These are phyloP conservation scores for Pantherophis guttatus DNA, from an alignment of 2,113 vertebrate genomes.

Conservation along the genomic window DNA sequence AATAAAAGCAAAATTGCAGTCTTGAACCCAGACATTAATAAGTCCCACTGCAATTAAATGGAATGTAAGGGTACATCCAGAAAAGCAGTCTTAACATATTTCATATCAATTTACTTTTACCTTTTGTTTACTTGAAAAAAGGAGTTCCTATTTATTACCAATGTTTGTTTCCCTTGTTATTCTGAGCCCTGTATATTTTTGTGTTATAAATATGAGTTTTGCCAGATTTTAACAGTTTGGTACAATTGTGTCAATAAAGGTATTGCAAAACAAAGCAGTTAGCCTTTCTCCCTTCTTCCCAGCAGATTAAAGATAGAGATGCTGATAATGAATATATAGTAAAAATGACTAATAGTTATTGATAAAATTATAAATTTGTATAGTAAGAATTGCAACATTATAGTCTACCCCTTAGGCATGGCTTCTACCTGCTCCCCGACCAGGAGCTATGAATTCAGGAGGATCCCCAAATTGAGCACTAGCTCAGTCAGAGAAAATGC, in stretches of 20 bases:
- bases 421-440: background rate
- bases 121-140: background rate
- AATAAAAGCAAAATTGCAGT: slow-evolving; percentile 42
- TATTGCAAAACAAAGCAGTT: background rate
- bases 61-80: background rate
- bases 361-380: background rate
- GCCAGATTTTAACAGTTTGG: background rate
- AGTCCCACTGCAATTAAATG: background rate
- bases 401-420: background rate
- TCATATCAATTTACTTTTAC: background rate
- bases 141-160: background rate
- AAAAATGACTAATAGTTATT: background rate
- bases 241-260: background rate
- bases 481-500: background rate
- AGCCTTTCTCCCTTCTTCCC: background rate
- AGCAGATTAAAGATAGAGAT: background rate
- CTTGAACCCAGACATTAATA: slow-evolving; percentile 11
- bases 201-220: background rate
- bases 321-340: background rate
- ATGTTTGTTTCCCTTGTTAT: background rate
- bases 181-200: background rate
- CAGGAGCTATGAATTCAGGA: background rate
- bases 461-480: background rate
- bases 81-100: background rate
- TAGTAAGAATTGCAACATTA: background rate